A percentile compares a stretch with the other conserved stretches of the same genome.
These are phyloP conservation scores for Sebastes steindachneri DNA, from an alignment of 2,797 vertebrate species.

Conservation along the genomic window DNA sequence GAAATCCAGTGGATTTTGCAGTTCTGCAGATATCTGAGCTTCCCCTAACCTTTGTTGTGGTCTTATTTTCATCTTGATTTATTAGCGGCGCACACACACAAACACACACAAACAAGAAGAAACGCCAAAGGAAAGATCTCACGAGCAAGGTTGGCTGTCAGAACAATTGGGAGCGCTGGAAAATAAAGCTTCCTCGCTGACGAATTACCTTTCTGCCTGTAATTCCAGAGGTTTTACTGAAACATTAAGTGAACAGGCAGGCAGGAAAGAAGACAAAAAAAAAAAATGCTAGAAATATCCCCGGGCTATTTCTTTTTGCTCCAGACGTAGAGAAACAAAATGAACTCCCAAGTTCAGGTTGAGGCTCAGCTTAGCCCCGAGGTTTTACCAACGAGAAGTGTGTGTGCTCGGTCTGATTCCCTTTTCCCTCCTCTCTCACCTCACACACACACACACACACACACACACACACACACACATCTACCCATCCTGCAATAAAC, in stretches of 20 bases:
- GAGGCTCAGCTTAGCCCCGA: slow-evolving; percentile 74
- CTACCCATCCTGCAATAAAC: slow-evolving; percentile 56
- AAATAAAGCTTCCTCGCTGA: slow-evolving; percentile 71
- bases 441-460: not conserved
- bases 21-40: slow-evolving; percentile 41
- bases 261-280: slow-evolving; percentile 30
- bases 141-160: slow-evolving; percentile 68
- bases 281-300: slow-evolving; percentile 50
- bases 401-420: slow-evolving; percentile 47
- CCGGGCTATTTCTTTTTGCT: slow-evolving; percentile 74
- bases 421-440: slow-evolving; percentile 48
- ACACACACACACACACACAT: slow-evolving; percentile 32
- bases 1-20: slow-evolving; percentile 45
- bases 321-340: slow-evolving; percentile 76
- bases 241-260: slow-evolving; percentile 69
- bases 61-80: slow-evolving; percentile 59
- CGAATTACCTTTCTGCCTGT: slow-evolving; percentile 75
- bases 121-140: slow-evolving; percentile 57
- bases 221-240: slow-evolving; percentile 66
- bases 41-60: slow-evolving; percentile 24
- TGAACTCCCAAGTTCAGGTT: slow-evolving; percentile 82
- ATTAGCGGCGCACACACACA: slow-evolving; percentile 28
- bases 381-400: slow-evolving; percentile 49
- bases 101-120: slow-evolving; percentile 9
- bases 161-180: slow-evolving; percentile 62